Evolutionary conservation across 2,113 vertebrate species (phyloP).

Genomic region (Ophthalmolycus amberensis): DNA sequence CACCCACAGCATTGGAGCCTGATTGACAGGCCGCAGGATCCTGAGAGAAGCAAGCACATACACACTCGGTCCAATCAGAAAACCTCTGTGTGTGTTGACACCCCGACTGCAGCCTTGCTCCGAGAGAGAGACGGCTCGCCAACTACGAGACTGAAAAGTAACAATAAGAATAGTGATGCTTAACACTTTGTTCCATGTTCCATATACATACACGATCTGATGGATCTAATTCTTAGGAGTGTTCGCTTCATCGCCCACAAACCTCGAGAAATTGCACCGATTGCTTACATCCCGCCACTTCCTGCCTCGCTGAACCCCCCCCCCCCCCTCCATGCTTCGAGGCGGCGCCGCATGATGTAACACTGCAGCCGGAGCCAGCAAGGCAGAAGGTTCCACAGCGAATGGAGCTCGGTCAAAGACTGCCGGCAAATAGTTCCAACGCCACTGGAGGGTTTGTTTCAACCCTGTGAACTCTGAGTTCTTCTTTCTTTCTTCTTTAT

Average conservation of each 20-base stretch:
- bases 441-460: not conserved
- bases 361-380: slow-evolving; percentile 26
- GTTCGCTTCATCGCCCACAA: not conserved
- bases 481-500: not conserved
- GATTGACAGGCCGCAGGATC: slow-evolving; percentile 45
- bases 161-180: slow-evolving; percentile 1
- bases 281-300: not conserved
- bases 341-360: slow-evolving; percentile 49
- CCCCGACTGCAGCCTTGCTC: slow-evolving; percentile 35
- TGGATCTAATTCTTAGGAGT: not conserved
- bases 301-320: not conserved
- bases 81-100: slow-evolving; percentile 5
- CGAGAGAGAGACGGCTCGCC: not conserved
- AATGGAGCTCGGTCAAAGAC: slow-evolving; percentile 22
- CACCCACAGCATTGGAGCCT: slow-evolving; percentile 37
- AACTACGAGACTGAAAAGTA: not conserved
- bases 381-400: slow-evolving; percentile 31
- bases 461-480: not conserved
- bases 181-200: not conserved
- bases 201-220: not conserved
- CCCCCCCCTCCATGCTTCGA: not conserved
- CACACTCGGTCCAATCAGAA: slow-evolving; percentile 10
- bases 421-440: slow-evolving; percentile 1
- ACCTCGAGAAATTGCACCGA: slow-evolving; percentile 10
- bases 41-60: slow-evolving; percentile 29